Percentiles rank a stretch among this genome's conserved stretches.
Evolutionary conservation across 1,140 invertebrate species (phyloP).

Genomic region (Cephus cinctus): DNA sequence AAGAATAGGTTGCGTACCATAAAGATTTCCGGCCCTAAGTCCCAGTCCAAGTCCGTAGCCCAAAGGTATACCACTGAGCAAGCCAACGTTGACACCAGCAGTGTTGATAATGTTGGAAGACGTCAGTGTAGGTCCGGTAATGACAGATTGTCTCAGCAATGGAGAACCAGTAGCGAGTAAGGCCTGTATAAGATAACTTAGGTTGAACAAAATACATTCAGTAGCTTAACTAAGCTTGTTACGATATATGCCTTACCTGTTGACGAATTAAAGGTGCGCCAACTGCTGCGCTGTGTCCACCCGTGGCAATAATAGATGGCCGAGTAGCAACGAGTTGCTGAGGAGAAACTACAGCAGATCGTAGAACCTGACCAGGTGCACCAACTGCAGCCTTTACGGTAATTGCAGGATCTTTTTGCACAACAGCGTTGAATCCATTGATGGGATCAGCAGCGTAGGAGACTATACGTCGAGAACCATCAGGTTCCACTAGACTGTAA

Average conservation of each 20-base stretch:
- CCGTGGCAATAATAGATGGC: conserved; percentile 11
- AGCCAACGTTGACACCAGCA: conserved; percentile 7
- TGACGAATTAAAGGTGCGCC: conserved; percentile 13
- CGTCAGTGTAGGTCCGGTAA: conserved; percentile 6
- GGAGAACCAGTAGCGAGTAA: too few relatives aligned
- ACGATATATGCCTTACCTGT: too few relatives aligned
- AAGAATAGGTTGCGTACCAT: conserved; percentile 21
- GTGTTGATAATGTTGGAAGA: conserved; percentile 11
- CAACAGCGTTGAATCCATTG: conserved; percentile 56
- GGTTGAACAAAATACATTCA: too few relatives aligned
- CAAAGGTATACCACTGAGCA: conserved; percentile 3
- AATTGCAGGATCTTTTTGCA: conserved; percentile 45
- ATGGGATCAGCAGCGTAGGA: conserved; percentile 54
- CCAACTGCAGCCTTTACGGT: conserved; percentile 29
- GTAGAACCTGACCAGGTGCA: conserved; percentile 15
- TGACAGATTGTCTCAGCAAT: conserved; percentile 12
- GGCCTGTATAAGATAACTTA: too few relatives aligned
- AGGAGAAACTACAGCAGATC: conserved; percentile 5
- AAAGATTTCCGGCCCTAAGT: conserved; percentile 22
- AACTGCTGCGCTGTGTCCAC: too few relatives aligned
- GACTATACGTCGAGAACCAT: conserved; percentile 51
- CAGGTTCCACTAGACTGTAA: conserved; percentile 54
- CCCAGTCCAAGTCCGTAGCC: conserved; percentile 15
- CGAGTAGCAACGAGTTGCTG: conserved; percentile 17
- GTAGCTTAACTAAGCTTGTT: too few relatives aligned